Evolutionary conservation across 92 coral and sea anemone species (phyloP), one percentile per base, ranked within the genome.

Genomic region (Meandrina meandrites): DNA sequence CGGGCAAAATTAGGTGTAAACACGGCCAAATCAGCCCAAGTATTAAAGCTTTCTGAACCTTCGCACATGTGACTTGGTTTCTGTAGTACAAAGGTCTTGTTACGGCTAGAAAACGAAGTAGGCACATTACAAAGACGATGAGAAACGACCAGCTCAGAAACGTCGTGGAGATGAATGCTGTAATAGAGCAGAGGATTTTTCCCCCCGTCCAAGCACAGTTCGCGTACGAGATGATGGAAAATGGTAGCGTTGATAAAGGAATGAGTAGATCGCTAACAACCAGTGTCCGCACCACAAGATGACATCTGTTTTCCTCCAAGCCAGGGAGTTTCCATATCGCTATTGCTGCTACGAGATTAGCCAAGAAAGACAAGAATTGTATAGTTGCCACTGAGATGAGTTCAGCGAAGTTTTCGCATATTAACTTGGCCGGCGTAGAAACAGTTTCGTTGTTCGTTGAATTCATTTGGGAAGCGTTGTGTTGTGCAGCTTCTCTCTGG

Each of bases 171-270:
- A 96, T 70, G 68, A 94, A 89, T 12, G 98, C 98, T 17, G 98
- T 86, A n/a, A 91, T 3, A 58, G 82, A 86, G 68, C 98, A 96
- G 2, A 93, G 81, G 57, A 88, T 37, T 28, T 81, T 36, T 1
- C 98, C 98, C 4, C 98, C 98, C 12, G 89, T 71, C 98, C 98
- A 96, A 22, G 83, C 79, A 72, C 98, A 91, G 34, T 87, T 83
- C 3, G 82, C 78, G 70, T 80, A 94, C 22, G 98, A 96, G 34
- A 89, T 84, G 31, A 94, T 62, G 17, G 96, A 93, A 31, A 88
- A 58, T 19, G 98, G 96, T 18, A 96, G 68, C 80, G 94, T 87
- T 27, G 98, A 85, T 18, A 90, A 35, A 6, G 97, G 92, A 7
- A 94, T 91, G 21, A 92, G 53, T 30, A 94, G 87, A 72, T 94